These are phyloP conservation scores for Odontocolon sp. DNA, from an alignment of 2,888 invertebrate species.

Conservation along the genomic window DNA sequence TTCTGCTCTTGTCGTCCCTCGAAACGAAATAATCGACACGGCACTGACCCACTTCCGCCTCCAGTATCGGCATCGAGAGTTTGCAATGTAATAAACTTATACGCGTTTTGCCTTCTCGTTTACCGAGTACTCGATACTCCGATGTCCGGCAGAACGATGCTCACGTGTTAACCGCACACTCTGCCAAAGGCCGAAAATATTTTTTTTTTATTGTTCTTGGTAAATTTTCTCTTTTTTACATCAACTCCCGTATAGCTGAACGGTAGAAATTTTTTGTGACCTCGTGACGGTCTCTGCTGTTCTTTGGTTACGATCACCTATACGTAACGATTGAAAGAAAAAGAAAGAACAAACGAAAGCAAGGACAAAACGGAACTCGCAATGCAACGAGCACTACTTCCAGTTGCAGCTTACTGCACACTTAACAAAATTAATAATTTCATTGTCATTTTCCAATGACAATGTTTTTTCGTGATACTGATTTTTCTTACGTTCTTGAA, in stretches of 20 bases:
- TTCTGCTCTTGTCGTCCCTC: background rate
- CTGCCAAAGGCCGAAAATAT: background rate
- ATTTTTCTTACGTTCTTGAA: no score
- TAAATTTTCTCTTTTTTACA: conserved; percentile 8
- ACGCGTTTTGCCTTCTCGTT: background rate
- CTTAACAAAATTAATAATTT: no score
- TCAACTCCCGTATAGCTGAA: no score
- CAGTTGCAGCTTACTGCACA: no score
- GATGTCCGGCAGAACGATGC: no score
- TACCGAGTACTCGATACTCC: background rate
- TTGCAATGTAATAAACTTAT: background rate
- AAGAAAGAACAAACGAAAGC: background rate
- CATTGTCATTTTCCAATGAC: no score
- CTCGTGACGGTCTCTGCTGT: no score
- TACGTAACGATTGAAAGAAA: no score
- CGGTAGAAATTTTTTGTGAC: no score
- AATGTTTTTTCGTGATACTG: no score
- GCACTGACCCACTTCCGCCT: conserved; percentile 70
- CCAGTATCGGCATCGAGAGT: background rate
- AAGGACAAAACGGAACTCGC: conserved; percentile 6
- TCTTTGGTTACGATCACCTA: background rate
- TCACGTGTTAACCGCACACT: background rate
- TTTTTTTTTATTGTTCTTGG: conserved; percentile 2
- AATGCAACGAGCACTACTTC: no score
- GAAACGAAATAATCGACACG: conserved; percentile 33